Evolutionary conservation across 2,888 invertebrate species (phyloP), one percentile per base, ranked within the genome.

Genomic region (Sinotaia quadrata): DNA sequence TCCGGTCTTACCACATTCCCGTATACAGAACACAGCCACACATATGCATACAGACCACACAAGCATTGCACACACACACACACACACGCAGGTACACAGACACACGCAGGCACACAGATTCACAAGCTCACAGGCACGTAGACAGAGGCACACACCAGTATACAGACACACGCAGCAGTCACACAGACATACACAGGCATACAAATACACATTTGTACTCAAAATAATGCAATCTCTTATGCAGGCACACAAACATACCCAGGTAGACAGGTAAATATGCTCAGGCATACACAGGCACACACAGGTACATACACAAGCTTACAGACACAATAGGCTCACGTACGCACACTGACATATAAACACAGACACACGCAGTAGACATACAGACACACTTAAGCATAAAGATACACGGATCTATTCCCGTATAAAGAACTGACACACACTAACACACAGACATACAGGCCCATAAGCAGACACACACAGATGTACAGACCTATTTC

Each of bases 1-100:
- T n/a, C n/a, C n/a, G n/a, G n/a, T n/a, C n/a, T n/a, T n/a, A n/a
- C n/a, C n/a, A n/a, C n/a, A n/a, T n/a, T n/a, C n/a, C n/a, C n/a
- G n/a, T n/a, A 51, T 29, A 51, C 51, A 51, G 27, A 27, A 51
- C 51, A 51, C 51, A 51, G 27, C 27, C 51, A 51, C 51, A 51
- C 51, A 51, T 31, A 51, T 31, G 31, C 51, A 51, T 31, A 51
- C 18, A 21, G 10, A 51, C 51, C 27, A 27, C 27, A 27, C 27
- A 12, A 21, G 10, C 27, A 27, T 12, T 31, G 5, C 51, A 51
- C 51, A 5, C 51, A 51, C 51, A 2, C 12, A 51, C 27, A 21
- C 51, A 21, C 51, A 21, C 51, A 1, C 51, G 3, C 2, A 21
- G 27, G 31, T 15, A 2, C 51, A 51, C 27, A 5, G 12, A 21